These are phyloP conservation scores for Catagonus wagneri DNA, from an alignment of 2,113 vertebrate species.

Conservation along the genomic window DNA sequence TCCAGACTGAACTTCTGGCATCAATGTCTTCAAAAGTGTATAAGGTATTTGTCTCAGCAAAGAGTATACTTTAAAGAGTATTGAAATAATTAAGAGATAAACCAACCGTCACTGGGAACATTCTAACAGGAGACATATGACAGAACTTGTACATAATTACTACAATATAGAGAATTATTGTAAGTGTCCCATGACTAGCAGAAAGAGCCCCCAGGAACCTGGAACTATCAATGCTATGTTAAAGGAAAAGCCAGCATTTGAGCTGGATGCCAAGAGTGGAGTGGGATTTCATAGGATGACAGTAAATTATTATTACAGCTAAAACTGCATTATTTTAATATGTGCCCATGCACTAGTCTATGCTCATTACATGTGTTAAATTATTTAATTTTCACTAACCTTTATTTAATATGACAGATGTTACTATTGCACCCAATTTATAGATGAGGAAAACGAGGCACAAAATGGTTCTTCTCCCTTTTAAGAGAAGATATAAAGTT, in stretches of 20 bases:
- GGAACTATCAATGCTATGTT: background rate
- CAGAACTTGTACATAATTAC: background rate
- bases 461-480: background rate
- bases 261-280: background rate
- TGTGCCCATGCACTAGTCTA: background rate
- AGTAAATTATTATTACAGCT: background rate
- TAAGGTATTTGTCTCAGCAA: background rate
- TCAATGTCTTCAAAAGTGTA: background rate
- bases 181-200: background rate
- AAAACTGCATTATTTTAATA: background rate
- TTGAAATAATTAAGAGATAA: background rate
- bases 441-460: background rate
- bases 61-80: background rate
- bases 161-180: background rate
- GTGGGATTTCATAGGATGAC: background rate
- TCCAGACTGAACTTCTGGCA: background rate
- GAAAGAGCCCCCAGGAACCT: background rate
- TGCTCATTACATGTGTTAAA: background rate
- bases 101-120: background rate
- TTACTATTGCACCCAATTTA: background rate
- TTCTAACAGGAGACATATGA: background rate
- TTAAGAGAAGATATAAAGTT: background rate
- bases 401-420: background rate
- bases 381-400: background rate
- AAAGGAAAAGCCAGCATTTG: background rate